Base-by-base conservation (phyloP, 2,113 vertebrate species). In the Dendropsophus ebraccatus region DNA sequence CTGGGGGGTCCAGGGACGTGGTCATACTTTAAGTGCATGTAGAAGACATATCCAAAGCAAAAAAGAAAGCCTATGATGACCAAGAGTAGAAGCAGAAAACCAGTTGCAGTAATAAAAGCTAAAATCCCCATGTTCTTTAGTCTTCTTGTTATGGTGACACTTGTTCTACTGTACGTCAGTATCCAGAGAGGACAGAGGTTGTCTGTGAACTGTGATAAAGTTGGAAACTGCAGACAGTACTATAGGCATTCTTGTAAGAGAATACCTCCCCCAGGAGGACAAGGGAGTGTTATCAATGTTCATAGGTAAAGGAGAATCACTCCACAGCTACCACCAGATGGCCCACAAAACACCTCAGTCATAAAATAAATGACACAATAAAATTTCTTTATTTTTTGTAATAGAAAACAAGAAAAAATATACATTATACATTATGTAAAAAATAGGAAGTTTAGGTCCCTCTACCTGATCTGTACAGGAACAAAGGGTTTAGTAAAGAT, bases 1-100 rank as follows among this genome's bases (percentile, higher is more conserved):
- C 95, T 90, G 65, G 94, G 95, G 41, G 93, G 83, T 85, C 94
- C 91, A 77, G 95, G 95, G 91, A 95, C 95, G 90, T 92, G 89
- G 87, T 95, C 95, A 87, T 93, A 95, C 79, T 93, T 93, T 77
- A 89, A 81, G 86, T 95, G 95, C 86, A 91, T 60, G 86, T 89
- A 89, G 1, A 60, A 77, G 81, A 95, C 85, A 85, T 94, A 95
- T 89, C 92, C 89, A 90, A 93, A 94, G 88, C 90, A 93, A 45
- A 92, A 87, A 2, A 87, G 69, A 25, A 94, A 81, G 30, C 83
- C 89, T 81, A 92, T 82, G 5, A 93, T 67, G 10, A 13, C 13
- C 17, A 90, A 78, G 1, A 80, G 83, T 72, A 88, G 65, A 45
- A 92, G 37, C 0, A 92, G 67, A 41, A 76, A n/a, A 69, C 35